phyloP scores from a whole-genome alignment of 1,140 invertebrate species.

The Pomacea maculata region DNA sequence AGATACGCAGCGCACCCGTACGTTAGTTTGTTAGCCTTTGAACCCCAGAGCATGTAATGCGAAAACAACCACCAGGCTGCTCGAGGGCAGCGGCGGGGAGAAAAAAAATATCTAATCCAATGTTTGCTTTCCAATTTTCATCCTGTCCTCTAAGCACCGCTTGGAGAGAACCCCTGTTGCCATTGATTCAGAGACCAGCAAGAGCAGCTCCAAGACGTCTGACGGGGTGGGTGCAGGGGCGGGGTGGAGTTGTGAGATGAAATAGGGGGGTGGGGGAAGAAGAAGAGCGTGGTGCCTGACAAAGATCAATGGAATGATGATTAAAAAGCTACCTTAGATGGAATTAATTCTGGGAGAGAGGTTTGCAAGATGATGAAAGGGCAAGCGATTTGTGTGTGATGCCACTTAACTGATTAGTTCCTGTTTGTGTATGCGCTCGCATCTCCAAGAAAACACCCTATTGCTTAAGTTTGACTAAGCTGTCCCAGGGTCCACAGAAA shows the following conservation, averaged over 20 bases:
- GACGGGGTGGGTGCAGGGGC: no score
- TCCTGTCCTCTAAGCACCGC: background rate
- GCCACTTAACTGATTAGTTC: constrained; percentile 12
- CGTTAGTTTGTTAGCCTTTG: no score
- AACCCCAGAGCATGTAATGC: no score
- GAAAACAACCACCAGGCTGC: no score
- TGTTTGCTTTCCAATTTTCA: constrained; percentile 11
- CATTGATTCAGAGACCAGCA: background rate
- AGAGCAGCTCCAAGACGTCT: background rate
- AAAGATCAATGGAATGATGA: constrained; percentile 8
- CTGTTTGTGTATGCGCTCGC: no score
- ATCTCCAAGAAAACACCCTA: no score
- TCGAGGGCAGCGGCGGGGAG: no score
- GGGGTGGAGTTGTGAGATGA: background rate
- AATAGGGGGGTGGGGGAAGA: background rate
- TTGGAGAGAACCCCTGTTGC: background rate
- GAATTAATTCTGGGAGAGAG: constrained; percentile 1
- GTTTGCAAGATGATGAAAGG: constrained; percentile 8
- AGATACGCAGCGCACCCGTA: no score
- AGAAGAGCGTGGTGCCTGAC: background rate
- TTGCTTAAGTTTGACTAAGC: no score
- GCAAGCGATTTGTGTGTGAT: constrained; percentile 11
- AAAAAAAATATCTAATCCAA: constrained; percentile 7
- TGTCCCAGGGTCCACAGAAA: no score
- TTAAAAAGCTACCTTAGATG: constrained; percentile 10